A percentile compares a stretch with the other conserved stretches of the same genome.
Evolutionary conservation across 2,113 vertebrate genomes (phyloP).

Genomic region (Hylia prasina): DNA sequence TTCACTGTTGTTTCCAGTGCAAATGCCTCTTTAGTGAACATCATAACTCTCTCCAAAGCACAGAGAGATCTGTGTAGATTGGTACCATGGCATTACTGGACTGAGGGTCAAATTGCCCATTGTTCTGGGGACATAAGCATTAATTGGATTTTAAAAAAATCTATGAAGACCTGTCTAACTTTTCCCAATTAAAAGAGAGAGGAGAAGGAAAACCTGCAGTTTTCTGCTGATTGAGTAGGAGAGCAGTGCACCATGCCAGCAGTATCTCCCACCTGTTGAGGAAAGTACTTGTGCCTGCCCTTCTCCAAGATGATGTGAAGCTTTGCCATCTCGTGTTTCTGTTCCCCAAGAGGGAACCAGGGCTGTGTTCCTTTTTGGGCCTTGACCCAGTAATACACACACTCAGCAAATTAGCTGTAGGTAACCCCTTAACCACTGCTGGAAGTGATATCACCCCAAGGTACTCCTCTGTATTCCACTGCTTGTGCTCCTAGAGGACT

Average conservation of each 20-base stretch:
- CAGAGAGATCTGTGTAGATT: background rate
- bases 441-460: background rate
- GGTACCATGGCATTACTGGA: background rate
- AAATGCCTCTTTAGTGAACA: background rate
- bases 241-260: rapidly evolving
- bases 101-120: background rate
- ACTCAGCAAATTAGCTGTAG: background rate
- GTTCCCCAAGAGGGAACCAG: rapidly evolving
- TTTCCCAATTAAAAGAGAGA: background rate
- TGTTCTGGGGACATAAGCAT: rapidly evolving
- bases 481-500: background rate
- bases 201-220: background rate
- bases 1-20: background rate
- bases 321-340: rapidly evolving
- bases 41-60: background rate
- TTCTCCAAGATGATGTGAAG: background rate
- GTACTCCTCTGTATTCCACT: too few species aligned
- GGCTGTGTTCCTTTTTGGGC: background rate
- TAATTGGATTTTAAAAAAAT: background rate
- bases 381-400: background rate
- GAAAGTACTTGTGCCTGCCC: background rate
- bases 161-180: background rate
- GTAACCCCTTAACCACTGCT: background rate
- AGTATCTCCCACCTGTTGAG: background rate
- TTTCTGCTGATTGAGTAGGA: background rate